Evolutionary conservation across 2,797 vertebrate genomes (phyloP).

Genomic region (Anableps anableps): DNA sequence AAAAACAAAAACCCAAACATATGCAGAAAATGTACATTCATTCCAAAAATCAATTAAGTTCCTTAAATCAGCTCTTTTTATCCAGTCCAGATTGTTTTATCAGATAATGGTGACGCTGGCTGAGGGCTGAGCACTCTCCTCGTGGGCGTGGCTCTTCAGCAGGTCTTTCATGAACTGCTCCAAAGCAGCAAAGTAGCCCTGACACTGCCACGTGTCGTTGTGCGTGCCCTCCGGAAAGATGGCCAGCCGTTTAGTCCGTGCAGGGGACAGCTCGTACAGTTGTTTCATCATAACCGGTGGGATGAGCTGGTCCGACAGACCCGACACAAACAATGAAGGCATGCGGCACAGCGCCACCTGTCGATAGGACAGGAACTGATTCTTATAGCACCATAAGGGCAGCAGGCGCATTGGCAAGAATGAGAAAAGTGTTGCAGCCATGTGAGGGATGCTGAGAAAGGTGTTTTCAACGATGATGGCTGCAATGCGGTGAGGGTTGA

Average conservation of each 20-base stretch:
- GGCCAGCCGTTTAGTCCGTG: slow-evolving; percentile 97
- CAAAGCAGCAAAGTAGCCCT: slow-evolving; percentile 95
- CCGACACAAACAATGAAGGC: slow-evolving; percentile 98
- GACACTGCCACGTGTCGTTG: slow-evolving; percentile 99
- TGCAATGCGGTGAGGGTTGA: slow-evolving; percentile 94
- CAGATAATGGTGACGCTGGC: slow-evolving; percentile 96
- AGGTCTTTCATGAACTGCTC: slow-evolving; percentile 98
- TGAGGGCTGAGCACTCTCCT: slow-evolving; percentile 89
- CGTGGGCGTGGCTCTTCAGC: slow-evolving; percentile 91
- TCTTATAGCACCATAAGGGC: slow-evolving; percentile 98
- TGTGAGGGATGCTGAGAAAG: slow-evolving; percentile 98
- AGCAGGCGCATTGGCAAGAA: slow-evolving; percentile 96
- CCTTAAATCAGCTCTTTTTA: slow-evolving; percentile 39
- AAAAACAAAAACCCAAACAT: slow-evolving; percentile 61
- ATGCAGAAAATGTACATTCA: slow-evolving; percentile 85
- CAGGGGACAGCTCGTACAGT: slow-evolving; percentile 95
- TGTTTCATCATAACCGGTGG: slow-evolving; percentile 99
- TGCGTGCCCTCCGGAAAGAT: slow-evolving; percentile 98
- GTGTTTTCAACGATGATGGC: slow-evolving; percentile 98
- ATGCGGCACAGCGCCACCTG: slow-evolving; percentile 94
- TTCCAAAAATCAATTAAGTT: slow-evolving; percentile 47
- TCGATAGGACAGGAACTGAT: slow-evolving; percentile 96
- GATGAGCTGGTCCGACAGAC: slow-evolving; percentile 97
- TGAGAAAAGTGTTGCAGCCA: slow-evolving; percentile 97
- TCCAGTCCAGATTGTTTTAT: slow-evolving; percentile 4